These are phyloP conservation scores for Litocranius walleri DNA, from an alignment of 2,113 vertebrate species.

Conservation along the genomic window DNA sequence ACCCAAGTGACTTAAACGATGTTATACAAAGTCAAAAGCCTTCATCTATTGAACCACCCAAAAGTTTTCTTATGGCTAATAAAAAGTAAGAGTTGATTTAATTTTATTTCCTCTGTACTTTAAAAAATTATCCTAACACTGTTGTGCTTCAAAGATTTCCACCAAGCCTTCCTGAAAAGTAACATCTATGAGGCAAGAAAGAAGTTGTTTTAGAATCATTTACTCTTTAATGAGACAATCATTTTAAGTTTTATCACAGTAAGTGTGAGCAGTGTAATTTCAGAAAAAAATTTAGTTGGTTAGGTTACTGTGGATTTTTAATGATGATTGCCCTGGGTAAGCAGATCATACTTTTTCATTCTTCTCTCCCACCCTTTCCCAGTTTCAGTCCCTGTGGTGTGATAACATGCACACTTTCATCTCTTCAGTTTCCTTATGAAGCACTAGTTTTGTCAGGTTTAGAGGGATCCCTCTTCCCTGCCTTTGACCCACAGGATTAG, in stretches of 20 bases:
- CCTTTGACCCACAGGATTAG: background rate
- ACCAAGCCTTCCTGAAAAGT: background rate
- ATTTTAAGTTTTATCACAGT: background rate
- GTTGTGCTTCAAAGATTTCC: background rate
- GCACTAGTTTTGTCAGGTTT: background rate
- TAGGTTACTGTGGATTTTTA: background rate
- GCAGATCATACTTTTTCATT: background rate
- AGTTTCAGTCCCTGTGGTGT: background rate
- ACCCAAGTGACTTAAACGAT: rapidly evolving
- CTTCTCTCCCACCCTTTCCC: background rate
- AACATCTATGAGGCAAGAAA: background rate
- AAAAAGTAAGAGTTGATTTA: background rate
- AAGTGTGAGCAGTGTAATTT: no score
- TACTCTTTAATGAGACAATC: background rate
- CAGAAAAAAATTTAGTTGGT: no score
- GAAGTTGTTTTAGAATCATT: background rate
- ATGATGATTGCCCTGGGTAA: background rate
- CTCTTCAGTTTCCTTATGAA: background rate
- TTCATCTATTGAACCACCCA: background rate
- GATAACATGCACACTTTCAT: background rate
- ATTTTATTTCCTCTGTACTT: background rate
- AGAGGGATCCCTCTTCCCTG: background rate
- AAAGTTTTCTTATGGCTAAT: background rate
- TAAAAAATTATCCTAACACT: background rate
- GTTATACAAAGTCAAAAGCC: background rate